These are phyloP conservation scores for Manis crassicaudata DNA, from an alignment of 2,797 vertebrate species.

Conservation along the genomic window DNA sequence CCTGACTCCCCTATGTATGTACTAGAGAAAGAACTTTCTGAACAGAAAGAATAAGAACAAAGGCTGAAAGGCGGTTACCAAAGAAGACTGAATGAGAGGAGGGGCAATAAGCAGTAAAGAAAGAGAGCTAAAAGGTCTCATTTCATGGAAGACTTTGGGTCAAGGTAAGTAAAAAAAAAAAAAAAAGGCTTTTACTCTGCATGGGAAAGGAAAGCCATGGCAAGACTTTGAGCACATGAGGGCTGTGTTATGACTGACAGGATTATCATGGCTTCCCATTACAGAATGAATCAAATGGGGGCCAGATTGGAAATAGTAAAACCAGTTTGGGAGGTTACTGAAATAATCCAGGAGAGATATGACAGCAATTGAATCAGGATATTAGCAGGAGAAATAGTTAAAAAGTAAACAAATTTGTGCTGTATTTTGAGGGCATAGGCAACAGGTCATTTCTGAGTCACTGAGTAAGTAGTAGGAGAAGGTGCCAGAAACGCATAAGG, in stretches of 20 bases:
- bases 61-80: background rate
- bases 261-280: background rate
- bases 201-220: background rate
- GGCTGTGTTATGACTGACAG: background rate
- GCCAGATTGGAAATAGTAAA: background rate
- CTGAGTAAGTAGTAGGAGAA: background rate
- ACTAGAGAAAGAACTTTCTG: background rate
- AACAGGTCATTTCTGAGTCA: background rate
- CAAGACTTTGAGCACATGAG: background rate
- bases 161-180: background rate
- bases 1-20: background rate
- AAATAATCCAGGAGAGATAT: background rate
- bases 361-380: background rate
- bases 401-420: background rate
- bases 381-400: background rate
- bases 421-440: background rate
- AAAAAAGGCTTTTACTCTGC: background rate
- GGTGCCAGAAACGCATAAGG: background rate
- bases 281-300: background rate
- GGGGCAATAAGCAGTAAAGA: too few relatives aligned
- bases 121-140: background rate
- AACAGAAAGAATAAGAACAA: background rate
- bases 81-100: background rate
- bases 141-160: fast-evolving
- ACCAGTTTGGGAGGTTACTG: background rate